Conservation (phyloP, 2,797 vertebrate species). For the Spinus pinus region DNA sequence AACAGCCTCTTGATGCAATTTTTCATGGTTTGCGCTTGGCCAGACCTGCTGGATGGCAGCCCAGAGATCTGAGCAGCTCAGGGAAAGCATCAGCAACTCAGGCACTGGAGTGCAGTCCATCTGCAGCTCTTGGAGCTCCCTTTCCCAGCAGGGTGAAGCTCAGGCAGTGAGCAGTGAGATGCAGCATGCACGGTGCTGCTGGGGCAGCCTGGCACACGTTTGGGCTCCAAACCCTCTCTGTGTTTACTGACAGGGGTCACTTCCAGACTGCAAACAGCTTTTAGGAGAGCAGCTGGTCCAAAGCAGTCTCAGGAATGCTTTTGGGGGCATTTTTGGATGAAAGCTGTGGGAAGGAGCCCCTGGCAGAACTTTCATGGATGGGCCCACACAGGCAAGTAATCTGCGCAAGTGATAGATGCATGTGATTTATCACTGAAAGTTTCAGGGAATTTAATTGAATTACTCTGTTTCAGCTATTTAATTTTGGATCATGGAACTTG, state of each 20-base stretch:
- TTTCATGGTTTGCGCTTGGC: neutral
- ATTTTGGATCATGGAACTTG: neutral
- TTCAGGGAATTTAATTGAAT: neutral
- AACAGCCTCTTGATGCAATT: constrained; percentile 9
- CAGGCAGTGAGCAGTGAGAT: neutral
- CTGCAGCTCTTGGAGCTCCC: constrained; percentile 19
- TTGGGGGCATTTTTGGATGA: neutral
- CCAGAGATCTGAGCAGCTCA: neutral
- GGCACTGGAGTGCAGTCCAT: neutral
- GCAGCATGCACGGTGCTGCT: neutral
- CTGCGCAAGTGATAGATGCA: neutral
- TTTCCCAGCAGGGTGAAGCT: neutral
- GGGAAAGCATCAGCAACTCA: neutral
- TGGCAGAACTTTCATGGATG: neutral
- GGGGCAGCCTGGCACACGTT: neutral
- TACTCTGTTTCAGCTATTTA: neutral
- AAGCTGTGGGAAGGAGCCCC: neutral
- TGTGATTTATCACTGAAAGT: neutral
- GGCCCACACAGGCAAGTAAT: neutral
- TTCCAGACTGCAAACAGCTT: neutral
- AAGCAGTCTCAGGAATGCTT: neutral
- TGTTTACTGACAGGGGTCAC: neutral
- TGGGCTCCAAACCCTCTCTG: neutral
- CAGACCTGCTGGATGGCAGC: constrained; percentile 18
- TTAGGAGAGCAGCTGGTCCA: neutral